Percentiles rank a stretch among this genome's conserved stretches.
phyloP scores from a whole-genome alignment of 2,888 invertebrate species.

The Arrhopalites spinosus region DNA sequence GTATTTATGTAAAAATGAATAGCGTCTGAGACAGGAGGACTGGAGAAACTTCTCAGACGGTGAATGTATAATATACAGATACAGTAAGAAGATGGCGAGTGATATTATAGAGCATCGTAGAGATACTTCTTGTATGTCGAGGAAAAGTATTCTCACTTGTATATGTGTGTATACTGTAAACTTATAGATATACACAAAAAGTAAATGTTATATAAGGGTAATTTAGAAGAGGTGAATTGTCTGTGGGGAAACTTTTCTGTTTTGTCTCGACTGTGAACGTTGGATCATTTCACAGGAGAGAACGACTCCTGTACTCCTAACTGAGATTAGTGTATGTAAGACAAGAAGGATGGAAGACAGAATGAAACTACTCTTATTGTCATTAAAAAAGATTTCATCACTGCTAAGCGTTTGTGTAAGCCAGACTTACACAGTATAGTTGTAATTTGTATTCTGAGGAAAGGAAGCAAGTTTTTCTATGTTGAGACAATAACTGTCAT shows the following conservation, averaged over 20 bases:
- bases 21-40: not conserved
- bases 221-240: not conserved
- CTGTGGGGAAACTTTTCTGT: no score
- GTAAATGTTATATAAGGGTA: not conserved
- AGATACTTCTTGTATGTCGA: not conserved
- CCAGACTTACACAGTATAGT: not conserved
- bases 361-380: conserved; percentile 20
- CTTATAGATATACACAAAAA: not conserved
- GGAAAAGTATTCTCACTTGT: not conserved
- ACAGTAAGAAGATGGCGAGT: no score
- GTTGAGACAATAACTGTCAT: conserved; percentile 23
- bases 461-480: conserved; percentile 6
- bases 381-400: conserved; percentile 39
- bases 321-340: not conserved
- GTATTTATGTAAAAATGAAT: not conserved
- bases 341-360: not conserved
- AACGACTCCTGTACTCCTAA: not conserved
- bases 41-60: not conserved
- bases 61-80: not conserved
- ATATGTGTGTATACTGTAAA: not conserved
- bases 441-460: not conserved
- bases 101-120: not conserved
- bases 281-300: no score
- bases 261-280: not conserved
- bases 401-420: conserved; percentile 35